These are phyloP conservation scores for Heteromurus nitidus DNA, from an alignment of 2,888 invertebrate genomes.

Conservation along the genomic window DNA sequence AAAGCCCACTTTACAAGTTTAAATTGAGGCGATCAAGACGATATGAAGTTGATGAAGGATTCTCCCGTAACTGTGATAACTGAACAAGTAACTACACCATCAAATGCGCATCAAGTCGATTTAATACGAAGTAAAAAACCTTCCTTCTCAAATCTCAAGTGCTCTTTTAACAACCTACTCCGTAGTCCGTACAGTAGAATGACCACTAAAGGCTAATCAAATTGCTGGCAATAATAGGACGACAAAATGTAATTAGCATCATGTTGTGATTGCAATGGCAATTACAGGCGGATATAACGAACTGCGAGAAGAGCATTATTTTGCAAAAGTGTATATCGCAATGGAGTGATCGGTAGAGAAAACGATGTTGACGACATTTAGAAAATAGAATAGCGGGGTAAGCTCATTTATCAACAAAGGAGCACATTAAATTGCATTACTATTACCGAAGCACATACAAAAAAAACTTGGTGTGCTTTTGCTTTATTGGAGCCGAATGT, in stretches of 20 bases:
- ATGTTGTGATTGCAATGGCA: constrained; percentile 11
- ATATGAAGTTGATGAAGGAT: too few species aligned
- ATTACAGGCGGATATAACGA: constrained; percentile 6
- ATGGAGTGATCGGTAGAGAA: not conserved
- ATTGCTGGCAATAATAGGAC: constrained; percentile 21
- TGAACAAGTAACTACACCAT: too few species aligned
- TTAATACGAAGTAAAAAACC: not conserved
- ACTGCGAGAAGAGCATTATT: not conserved
- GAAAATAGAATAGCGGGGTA: too few species aligned
- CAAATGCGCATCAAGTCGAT: not conserved
- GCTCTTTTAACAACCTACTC: not conserved
- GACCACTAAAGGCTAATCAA: constrained; percentile 15
- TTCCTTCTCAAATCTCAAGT: not conserved
- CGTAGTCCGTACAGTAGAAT: not conserved
- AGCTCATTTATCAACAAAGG: constrained; percentile 25
- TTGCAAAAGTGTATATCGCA: not conserved
- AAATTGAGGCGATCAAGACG: too few species aligned
- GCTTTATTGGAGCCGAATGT: too few species aligned
- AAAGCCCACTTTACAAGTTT: too few species aligned
- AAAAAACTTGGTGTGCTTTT: too few species aligned
- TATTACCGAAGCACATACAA: too few species aligned
- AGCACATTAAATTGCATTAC: constrained; percentile 23
- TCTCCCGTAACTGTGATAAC: too few species aligned
- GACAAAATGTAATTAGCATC: constrained; percentile 34
- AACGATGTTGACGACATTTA: too few species aligned